Conservation (phyloP, 2,113 vertebrate species). For the Chloropsis hardwickii region DNA sequence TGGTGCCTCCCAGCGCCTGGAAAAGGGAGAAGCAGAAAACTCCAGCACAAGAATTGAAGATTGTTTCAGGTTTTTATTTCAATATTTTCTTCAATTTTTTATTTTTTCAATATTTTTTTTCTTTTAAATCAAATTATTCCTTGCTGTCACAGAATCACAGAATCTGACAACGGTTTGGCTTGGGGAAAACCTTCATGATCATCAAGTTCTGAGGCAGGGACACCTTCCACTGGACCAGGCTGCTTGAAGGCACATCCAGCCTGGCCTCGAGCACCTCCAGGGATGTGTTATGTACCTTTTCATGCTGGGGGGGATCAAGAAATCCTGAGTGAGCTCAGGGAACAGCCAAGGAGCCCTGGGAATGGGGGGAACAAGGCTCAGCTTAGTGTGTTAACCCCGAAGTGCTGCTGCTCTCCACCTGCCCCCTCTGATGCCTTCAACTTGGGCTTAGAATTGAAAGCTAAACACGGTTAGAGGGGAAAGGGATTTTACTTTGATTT, state of each 20-base stretch:
- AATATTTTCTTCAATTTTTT: too few relatives aligned
- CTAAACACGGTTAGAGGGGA: too few relatives aligned
- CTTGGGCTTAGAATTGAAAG: too few relatives aligned
- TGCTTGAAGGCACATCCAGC: neutral
- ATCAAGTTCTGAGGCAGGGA: rapidly evolving
- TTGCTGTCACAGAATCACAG: neutral
- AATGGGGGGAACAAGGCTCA: rapidly evolving
- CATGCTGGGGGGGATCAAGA: rapidly evolving
- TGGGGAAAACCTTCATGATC: neutral
- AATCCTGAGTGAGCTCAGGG: neutral
- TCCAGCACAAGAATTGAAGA: neutral
- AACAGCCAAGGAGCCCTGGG: neutral
- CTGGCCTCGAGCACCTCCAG: neutral
- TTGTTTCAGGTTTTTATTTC: neutral
- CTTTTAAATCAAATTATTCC: neutral
- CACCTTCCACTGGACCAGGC: neutral
- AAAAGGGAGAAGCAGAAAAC: neutral
- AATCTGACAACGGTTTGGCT: neutral
- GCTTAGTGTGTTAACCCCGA: neutral
- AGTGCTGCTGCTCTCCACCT: neutral
- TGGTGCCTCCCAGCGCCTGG: conserved; percentile 40
- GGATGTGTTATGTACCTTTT: neutral
- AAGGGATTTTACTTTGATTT: too few relatives aligned
- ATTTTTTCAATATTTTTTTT: too few relatives aligned
- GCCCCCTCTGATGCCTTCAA: neutral